Percentiles rank a stretch among this genome's conserved stretches.
phyloP scores from a whole-genome alignment of 2,797 vertebrate genomes.

The Propithecus deckenii region DNA sequence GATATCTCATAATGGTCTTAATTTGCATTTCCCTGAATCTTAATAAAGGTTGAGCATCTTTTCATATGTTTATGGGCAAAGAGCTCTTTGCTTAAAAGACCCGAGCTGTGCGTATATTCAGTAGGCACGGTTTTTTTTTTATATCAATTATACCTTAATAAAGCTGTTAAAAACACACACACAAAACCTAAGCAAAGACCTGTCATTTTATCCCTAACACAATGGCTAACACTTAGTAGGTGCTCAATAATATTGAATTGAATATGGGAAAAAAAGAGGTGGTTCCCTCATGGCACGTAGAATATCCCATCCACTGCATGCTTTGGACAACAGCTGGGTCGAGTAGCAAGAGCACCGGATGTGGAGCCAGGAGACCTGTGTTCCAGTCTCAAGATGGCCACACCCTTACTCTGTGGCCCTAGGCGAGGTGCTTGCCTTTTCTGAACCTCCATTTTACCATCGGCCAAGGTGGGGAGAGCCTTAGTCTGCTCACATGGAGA shows the following conservation, averaged over 20 bases:
- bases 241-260: background rate
- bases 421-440: background rate
- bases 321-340: background rate
- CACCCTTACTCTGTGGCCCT: background rate
- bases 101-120: background rate
- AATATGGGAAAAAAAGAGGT: background rate
- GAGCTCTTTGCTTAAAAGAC: slow-evolving; percentile 22
- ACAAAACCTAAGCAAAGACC: background rate
- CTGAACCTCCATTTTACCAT: background rate
- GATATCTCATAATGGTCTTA: background rate
- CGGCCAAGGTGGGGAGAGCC: background rate
- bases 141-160: background rate
- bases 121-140: background rate
- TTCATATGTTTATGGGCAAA: background rate
- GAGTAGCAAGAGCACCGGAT: background rate
- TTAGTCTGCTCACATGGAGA: background rate
- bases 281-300: background rate
- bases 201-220: background rate
- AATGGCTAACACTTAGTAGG: background rate
- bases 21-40: slow-evolving; percentile 41
- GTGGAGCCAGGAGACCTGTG: background rate
- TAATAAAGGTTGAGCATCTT: slow-evolving; percentile 20
- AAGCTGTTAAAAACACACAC: background rate
- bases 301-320: background rate
- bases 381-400: background rate